These are phyloP conservation scores for Thalassoma bifasciatum DNA, from an alignment of 2,113 vertebrate genomes.

Conservation along the genomic window DNA sequence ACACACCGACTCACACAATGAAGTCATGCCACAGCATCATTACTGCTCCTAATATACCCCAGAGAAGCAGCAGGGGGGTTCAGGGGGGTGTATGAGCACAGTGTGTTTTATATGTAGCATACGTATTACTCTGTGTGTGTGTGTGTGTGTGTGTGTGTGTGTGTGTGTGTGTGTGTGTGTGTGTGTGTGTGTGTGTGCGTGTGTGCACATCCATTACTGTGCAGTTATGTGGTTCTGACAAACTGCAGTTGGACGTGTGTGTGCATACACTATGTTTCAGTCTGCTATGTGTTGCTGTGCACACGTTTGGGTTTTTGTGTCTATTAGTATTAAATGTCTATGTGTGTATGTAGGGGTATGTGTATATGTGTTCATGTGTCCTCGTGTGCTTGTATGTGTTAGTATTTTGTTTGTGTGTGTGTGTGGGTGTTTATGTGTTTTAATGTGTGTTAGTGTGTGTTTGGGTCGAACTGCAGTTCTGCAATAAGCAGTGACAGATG, in stretches of 20 bases:
- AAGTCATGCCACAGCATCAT: slow-evolving; percentile 57
- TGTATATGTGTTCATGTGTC: no score
- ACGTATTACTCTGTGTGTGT: background rate
- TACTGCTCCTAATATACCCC: slow-evolving; percentile 63
- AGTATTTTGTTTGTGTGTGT: background rate
- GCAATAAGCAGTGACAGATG: slow-evolving; percentile 65
- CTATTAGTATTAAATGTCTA: background rate
- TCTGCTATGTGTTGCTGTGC: slow-evolving; percentile 2
- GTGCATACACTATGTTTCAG: background rate
- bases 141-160: slow-evolving; percentile 8
- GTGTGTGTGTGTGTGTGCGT: background rate
- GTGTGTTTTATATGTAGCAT: background rate
- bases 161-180: slow-evolving; percentile 7
- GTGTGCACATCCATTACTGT: background rate
- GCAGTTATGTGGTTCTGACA: slow-evolving; percentile 23
- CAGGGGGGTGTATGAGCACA: slow-evolving; percentile 4
- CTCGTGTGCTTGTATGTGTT: background rate
- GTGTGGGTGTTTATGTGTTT: no score
- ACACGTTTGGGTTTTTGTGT: background rate
- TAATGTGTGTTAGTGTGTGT: no score
- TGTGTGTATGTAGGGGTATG: no score
- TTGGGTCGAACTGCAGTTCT: slow-evolving; percentile 46
- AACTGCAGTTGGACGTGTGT: slow-evolving; percentile 19
- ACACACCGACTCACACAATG: slow-evolving; percentile 40
- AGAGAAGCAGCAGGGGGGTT: slow-evolving; percentile 19